Conservation (phyloP, 2,888 invertebrate genomes). For the Agonopterix alstromeriana region DNA sequence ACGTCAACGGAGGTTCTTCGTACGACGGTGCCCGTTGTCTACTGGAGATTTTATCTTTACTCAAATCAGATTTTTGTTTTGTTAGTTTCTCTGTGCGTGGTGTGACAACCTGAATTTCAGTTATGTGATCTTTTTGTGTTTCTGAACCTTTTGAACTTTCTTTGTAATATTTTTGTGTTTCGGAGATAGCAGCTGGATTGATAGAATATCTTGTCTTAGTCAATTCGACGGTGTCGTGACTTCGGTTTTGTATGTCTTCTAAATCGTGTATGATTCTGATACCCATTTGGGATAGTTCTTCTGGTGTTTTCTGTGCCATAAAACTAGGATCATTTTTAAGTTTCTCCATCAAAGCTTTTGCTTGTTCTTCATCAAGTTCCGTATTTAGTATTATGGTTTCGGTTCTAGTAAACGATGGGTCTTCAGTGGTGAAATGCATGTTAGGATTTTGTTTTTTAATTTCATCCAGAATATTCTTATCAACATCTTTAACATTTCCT, state of each 20-base stretch:
- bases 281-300: constrained; percentile 61
- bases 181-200: constrained; percentile 55
- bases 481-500: constrained; percentile 60
- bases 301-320: constrained; percentile 62
- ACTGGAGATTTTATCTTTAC: constrained; percentile 52
- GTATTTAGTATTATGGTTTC: constrained; percentile 75
- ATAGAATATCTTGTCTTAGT: constrained; percentile 66
- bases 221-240: constrained; percentile 44
- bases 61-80: constrained; percentile 35
- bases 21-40: constrained; percentile 55
- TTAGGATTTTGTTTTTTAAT: constrained; percentile 66
- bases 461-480: constrained; percentile 57
- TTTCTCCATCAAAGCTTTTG: constrained; percentile 63
- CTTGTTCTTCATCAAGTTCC: constrained; percentile 64
- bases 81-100: constrained; percentile 56
- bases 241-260: constrained; percentile 51
- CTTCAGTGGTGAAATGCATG: constrained; percentile 63
- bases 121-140: constrained; percentile 77
- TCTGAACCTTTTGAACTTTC: constrained; percentile 28
- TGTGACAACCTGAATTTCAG: constrained; percentile 83
- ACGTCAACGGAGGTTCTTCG: constrained; percentile 52
- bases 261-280: constrained; percentile 60
- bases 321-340: constrained; percentile 65
- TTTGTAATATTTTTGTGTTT: constrained; percentile 47
- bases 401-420: constrained; percentile 64